phyloP scores from a whole-genome alignment of 2,113 vertebrate species.

The Paracanthobrama guichenoti region DNA sequence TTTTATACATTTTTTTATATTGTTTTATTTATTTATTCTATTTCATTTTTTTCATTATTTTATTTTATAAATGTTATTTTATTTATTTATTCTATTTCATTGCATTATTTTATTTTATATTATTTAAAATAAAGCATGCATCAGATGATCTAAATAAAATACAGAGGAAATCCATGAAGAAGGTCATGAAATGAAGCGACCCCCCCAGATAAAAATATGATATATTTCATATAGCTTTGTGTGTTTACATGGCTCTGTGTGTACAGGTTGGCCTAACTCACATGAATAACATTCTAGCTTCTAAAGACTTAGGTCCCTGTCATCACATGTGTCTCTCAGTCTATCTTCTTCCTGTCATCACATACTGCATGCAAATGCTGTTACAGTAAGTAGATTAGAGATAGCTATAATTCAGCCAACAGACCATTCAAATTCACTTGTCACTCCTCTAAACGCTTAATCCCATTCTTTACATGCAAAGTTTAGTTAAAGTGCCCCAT shows the following conservation, averaged over 20 bases:
- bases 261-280: not conserved
- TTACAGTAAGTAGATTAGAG: slow-evolving; percentile 7
- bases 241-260: not conserved
- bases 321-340: not conserved
- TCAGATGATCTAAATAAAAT: not conserved
- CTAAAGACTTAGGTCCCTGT: too few relatives aligned
- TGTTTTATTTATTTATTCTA: too few relatives aligned
- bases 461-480: not conserved
- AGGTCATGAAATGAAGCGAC: not conserved
- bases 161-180: not conserved
- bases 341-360: not conserved
- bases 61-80: too few relatives aligned
- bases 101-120: too few relatives aligned
- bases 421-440: not conserved
- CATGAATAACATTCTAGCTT: not conserved
- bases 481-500: not conserved
- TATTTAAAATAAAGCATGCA: not conserved
- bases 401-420: not conserved
- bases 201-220: not conserved
- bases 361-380: slow-evolving; percentile 21
- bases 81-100: too few relatives aligned
- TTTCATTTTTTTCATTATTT: too few relatives aligned
- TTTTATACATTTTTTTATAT: too few relatives aligned
- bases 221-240: not conserved
- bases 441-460: slow-evolving; percentile 2